Evolutionary conservation across 2,888 invertebrate species (phyloP).

Genomic region (Nysson spinosus): DNA sequence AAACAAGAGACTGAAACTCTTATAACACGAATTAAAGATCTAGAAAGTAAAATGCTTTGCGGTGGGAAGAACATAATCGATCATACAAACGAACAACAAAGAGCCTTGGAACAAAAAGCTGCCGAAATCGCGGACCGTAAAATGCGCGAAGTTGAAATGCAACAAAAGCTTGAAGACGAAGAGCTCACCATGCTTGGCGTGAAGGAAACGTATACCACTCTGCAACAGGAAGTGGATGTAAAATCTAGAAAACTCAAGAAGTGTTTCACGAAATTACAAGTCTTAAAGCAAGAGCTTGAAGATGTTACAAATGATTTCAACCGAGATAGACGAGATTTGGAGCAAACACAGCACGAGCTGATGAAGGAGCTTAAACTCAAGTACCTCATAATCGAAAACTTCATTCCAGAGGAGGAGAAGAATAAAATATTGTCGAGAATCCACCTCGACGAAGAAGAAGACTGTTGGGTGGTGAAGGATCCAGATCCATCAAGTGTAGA

Average conservation of each 20-base stretch:
- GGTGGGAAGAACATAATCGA: conserved; percentile 97
- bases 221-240: conserved; percentile 98
- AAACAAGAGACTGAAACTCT: conserved; percentile 86
- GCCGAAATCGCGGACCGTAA: conserved; percentile 94
- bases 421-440: conserved; percentile 86
- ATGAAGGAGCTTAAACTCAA: conserved; percentile 94
- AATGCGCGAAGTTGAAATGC: conserved; percentile 91
- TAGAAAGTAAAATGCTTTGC: conserved; percentile 96
- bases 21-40: conserved; percentile 86
- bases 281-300: conserved; percentile 86
- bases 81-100: conserved; percentile 95
- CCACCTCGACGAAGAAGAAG: conserved; percentile 89
- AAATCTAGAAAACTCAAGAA: conserved; percentile 96
- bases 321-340: conserved; percentile 93
- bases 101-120: conserved; percentile 90
- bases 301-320: conserved; percentile 93
- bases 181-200: conserved; percentile 95
- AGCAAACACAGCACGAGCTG: conserved; percentile 93
- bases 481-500: conserved; percentile 76
- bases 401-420: conserved; percentile 91
- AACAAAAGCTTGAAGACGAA: conserved; percentile 94
- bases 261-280: conserved; percentile 89
- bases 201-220: conserved; percentile 91
- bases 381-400: conserved; percentile 92
- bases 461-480: conserved; percentile 83